Percentiles rank a stretch among this genome's conserved stretches.
phyloP scores from a whole-genome alignment of 2,113 vertebrate genomes.

The Rhinopomastus cyanomelas region DNA sequence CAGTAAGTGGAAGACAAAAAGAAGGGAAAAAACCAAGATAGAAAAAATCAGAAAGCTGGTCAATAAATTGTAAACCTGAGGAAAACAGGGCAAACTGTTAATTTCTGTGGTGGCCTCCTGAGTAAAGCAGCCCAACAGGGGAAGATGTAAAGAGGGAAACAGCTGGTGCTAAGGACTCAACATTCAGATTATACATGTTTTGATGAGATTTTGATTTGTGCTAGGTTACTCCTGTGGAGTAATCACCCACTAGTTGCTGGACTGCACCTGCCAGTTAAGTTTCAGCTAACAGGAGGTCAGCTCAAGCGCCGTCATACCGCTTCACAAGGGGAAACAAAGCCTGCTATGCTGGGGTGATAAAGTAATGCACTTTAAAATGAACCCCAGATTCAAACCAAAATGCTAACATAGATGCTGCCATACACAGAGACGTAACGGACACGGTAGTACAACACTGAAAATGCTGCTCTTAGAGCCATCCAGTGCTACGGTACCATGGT shows the following conservation, averaged over 20 bases:
- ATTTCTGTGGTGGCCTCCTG: neutral
- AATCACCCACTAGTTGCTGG: neutral
- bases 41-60: neutral
- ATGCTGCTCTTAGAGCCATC: neutral
- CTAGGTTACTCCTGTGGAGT: neutral
- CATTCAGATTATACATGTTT: neutral
- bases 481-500: fast-evolving
- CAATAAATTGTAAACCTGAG: neutral
- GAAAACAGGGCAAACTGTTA: neutral
- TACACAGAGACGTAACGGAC: neutral
- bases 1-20: neutral
- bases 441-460: neutral
- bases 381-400: neutral
- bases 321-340: neutral
- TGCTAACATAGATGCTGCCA: neutral
- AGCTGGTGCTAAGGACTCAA: neutral
- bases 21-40: neutral
- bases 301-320: neutral
- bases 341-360: neutral
- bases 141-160: neutral
- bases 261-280: neutral
- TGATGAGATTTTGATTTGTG: neutral
- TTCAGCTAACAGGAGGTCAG: neutral
- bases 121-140: neutral
- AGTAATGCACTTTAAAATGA: neutral